These are phyloP conservation scores for Eurystomus gularis DNA, from an alignment of 2,113 vertebrate species.

Conservation along the genomic window DNA sequence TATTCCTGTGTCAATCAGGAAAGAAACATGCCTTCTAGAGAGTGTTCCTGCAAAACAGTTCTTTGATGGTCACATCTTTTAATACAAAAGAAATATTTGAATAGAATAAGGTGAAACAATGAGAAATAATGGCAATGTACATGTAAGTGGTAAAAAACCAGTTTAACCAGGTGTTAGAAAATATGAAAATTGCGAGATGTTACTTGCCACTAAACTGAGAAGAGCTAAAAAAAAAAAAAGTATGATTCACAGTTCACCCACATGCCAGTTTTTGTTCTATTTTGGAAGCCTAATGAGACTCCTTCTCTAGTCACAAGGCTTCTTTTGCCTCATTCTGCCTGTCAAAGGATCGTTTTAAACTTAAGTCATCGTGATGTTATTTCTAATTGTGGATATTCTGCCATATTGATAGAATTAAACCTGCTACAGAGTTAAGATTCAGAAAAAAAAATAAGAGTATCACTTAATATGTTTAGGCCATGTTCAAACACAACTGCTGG, in stretches of 20 bases:
- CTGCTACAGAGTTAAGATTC: background rate
- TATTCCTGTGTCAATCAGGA: background rate
- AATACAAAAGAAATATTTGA: background rate
- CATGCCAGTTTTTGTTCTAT: constrained; percentile 15
- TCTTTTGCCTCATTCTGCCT: background rate
- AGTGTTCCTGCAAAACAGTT: background rate
- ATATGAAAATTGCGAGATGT: background rate
- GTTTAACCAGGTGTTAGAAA: background rate
- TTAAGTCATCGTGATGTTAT: background rate
- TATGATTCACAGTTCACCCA: constrained; percentile 51
- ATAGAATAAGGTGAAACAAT: background rate
- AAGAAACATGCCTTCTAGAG: background rate
- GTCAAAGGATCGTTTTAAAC: background rate
- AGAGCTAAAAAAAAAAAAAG: background rate
- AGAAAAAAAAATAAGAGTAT: background rate
- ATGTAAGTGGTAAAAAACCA: background rate
- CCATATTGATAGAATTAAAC: background rate
- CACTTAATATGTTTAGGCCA: background rate
- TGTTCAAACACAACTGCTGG: background rate
- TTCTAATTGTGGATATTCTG: background rate
- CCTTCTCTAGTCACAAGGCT: constrained; percentile 10
- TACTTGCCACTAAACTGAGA: constrained; percentile 9
- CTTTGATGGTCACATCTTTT: background rate
- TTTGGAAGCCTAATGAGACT: background rate
- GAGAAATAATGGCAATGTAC: background rate